phyloP scores from a whole-genome alignment of 2,888 invertebrate species.

The Pharmacophagus antenor region DNA sequence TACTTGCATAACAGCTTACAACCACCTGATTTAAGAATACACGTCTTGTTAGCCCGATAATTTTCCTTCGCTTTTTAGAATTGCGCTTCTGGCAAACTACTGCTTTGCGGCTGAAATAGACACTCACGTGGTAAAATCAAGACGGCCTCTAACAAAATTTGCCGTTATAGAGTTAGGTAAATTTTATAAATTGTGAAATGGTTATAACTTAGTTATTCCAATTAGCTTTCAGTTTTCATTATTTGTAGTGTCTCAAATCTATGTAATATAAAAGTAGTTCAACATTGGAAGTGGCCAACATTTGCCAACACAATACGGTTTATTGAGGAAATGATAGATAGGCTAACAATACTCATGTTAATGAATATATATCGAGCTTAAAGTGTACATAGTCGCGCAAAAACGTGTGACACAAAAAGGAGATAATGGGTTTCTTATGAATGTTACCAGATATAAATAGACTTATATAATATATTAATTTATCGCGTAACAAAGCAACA shows the following conservation, averaged over 20 bases:
- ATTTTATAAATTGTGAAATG: neutral
- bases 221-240: neutral
- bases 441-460: neutral
- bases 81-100: no score
- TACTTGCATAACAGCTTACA: no score
- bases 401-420: constrained; percentile 1
- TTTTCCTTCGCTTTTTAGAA: no score
- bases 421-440: constrained; percentile 1
- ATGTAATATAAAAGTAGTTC: neutral
- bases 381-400: neutral
- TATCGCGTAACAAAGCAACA: neutral
- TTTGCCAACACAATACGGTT: neutral
- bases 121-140: no score
- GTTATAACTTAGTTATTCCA: neutral
- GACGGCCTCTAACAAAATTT: no score
- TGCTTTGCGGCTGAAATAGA: no score
- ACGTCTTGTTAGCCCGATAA: no score
- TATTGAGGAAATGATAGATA: constrained; percentile 13
- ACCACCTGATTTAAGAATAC: no score
- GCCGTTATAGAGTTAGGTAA: no score
- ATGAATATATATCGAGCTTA: constrained; percentile 13
- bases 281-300: neutral
- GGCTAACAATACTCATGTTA: constrained; percentile 2
- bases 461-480: neutral
- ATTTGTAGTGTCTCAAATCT: neutral